phyloP scores from a whole-genome alignment of 2,888 invertebrate genomes.

The Siphonodentalium dalli region DNA sequence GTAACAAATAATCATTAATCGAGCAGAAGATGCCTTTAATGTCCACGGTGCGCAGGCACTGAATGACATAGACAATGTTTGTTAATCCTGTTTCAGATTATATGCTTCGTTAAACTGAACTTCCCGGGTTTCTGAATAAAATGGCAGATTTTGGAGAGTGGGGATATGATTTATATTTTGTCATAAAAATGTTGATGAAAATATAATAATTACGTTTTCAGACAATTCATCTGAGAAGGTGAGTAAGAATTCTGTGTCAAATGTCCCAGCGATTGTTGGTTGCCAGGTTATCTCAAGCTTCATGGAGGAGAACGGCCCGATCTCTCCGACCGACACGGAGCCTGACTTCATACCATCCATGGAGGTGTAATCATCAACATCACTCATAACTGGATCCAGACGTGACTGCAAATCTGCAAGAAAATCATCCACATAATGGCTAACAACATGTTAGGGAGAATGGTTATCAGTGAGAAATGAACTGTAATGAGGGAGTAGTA shows the following conservation, averaged over 20 bases:
- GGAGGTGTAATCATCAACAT: conserved; percentile 45
- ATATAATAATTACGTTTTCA: conserved; percentile 51
- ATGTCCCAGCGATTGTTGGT: conserved; percentile 59
- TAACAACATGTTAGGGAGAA: conserved; percentile 22
- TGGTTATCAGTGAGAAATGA: too few species aligned
- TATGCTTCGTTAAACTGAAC: too few species aligned
- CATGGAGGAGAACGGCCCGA: conserved; percentile 59
- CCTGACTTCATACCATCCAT: conserved; percentile 59
- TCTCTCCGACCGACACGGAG: conserved; percentile 43
- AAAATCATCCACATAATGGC: not conserved
- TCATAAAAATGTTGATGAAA: too few species aligned
- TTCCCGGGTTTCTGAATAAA: too few species aligned
- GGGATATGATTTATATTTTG: too few species aligned
- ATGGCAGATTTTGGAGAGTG: too few species aligned
- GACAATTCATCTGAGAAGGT: conserved; percentile 58
- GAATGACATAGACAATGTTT: too few species aligned
- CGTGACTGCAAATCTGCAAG: conserved; percentile 14
- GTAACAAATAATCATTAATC: too few species aligned
- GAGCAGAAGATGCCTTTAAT: too few species aligned
- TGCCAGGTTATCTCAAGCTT: conserved; percentile 63
- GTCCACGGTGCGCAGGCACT: too few species aligned
- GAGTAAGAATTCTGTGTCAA: conserved; percentile 58
- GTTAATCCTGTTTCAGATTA: too few species aligned
- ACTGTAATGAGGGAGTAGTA: too few species aligned
- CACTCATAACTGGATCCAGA: conserved; percentile 43